Evolutionary conservation across 2,888 invertebrate genomes (phyloP), one percentile per base, ranked within the genome.

Genomic region (Muschampia plurimacula): DNA sequence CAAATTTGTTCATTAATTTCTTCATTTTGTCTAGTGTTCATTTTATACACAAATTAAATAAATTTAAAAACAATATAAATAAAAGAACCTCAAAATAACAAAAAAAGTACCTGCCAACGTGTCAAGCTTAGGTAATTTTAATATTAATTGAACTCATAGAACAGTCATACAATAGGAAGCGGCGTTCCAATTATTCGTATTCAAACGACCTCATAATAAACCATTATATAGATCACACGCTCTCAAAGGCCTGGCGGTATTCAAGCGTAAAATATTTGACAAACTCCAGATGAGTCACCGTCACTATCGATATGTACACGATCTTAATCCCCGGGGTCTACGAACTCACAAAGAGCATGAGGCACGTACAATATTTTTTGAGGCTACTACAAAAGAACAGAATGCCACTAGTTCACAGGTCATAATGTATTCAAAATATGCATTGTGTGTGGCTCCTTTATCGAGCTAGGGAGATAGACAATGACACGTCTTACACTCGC

Each of bases 351-450:
- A 82, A 84, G 81, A 84, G 86, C 82, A 82, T 80, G 78, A 77
- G 82, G 80, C 82, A 81, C 80, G 79, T 75, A 80, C 78, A 72
- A 71, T 67, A 73, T 79, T 81, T 79, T 81, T 81, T 79, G 80
- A 77, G 79, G 76, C 80, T 75, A 80, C 77, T 79, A 86, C 86
- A 86, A 84, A 85, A 79, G 79, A 79, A 83, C 79, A 79, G 78
- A 82, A 84, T 80, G 82, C 82, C 85, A 82, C 82, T 79, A 83
- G 87, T 89, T 89, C 89, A 89, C 87, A 89, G 89, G 86, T 91
- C 89, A 86, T 89, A 91, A 92, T 90, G 86, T 88, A 93, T 93
- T 90, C 91, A 90, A 89, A 91, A 90, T 90, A 92, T 90, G 87
- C 89, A 89, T 91, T 92, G 91, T 91, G 85, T 87, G 86, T 83